Evolutionary conservation across 2,113 vertebrate genomes (phyloP).

Genomic region (Alces alces): DNA sequence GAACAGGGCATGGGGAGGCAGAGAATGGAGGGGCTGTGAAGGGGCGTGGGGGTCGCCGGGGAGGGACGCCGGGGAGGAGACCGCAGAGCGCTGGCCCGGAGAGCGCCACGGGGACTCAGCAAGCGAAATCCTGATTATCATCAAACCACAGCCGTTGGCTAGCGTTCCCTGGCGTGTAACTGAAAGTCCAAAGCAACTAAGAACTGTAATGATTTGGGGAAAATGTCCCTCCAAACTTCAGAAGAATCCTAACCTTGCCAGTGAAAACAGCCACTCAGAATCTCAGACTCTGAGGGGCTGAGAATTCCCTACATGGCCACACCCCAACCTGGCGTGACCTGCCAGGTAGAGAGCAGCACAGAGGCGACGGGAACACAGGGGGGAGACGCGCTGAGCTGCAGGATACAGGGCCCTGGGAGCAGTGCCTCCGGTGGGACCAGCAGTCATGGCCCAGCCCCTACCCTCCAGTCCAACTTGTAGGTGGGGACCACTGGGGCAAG

Average conservation of each 20-base stretch:
- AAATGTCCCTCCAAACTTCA: background rate
- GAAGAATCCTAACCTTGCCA: background rate
- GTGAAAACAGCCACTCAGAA: background rate
- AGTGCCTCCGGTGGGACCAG: no score
- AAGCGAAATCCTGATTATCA: background rate
- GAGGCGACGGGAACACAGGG: background rate
- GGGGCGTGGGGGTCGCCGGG: no score
- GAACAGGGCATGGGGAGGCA: rapidly evolving
- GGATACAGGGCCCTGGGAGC: background rate
- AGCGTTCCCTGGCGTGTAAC: rapidly evolving
- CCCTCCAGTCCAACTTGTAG: background rate
- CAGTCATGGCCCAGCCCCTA: rapidly evolving
- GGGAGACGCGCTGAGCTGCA: background rate
- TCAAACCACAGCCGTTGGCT: background rate
- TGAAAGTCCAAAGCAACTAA: background rate
- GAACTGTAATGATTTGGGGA: background rate
- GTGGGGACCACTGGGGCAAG: background rate
- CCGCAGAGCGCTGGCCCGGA: background rate
- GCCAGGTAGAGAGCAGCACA: background rate
- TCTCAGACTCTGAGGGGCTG: background rate
- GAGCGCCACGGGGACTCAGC: background rate
- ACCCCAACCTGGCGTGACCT: background rate
- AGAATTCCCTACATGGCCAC: background rate
- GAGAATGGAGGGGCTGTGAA: background rate
- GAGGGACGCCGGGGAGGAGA: no score